Evolutionary conservation across 2,797 vertebrate genomes (phyloP).

Genomic region (Sebastiscus tertius): DNA sequence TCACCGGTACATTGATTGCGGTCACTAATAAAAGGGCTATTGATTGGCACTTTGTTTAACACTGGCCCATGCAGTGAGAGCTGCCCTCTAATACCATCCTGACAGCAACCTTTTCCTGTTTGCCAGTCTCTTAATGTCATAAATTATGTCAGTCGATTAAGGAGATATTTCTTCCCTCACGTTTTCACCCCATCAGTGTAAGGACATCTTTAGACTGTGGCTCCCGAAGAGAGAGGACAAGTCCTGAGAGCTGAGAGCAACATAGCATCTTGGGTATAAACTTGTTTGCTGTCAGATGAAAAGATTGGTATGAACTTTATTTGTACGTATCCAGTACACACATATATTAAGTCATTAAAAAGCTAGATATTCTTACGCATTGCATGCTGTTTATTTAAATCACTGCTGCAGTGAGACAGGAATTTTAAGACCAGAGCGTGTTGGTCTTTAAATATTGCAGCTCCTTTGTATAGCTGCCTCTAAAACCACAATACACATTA

Average conservation of each 20-base stretch:
- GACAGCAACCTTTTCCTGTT: constrained; percentile 89
- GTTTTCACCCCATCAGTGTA: constrained; percentile 34
- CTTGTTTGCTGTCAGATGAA: constrained; percentile 11
- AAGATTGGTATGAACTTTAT: not conserved
- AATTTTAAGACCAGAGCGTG: too few relatives aligned
- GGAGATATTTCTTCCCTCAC: constrained; percentile 50
- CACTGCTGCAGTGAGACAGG: not conserved
- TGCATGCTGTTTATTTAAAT: not conserved
- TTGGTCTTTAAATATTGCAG: not conserved
- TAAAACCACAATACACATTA: not conserved
- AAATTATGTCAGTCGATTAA: constrained; percentile 83
- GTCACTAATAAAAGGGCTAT: constrained; percentile 90
- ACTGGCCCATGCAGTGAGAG: constrained; percentile 76
- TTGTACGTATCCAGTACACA: not conserved
- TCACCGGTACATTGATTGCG: constrained; percentile 90
- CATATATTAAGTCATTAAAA: not conserved
- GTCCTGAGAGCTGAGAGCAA: constrained; percentile 2
- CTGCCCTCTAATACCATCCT: constrained; percentile 86
- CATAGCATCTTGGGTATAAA: not conserved
- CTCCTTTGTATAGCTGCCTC: not conserved
- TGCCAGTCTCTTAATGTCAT: constrained; percentile 81
- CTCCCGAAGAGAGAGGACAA: constrained; percentile 5
- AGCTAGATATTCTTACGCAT: not conserved
- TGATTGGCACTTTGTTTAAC: constrained; percentile 90
- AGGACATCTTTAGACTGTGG: constrained; percentile 33